Evolutionary conservation across 1,140 invertebrate genomes (phyloP), one percentile per base, ranked within the genome.

Genomic region (Drosophila bifasciata): DNA sequence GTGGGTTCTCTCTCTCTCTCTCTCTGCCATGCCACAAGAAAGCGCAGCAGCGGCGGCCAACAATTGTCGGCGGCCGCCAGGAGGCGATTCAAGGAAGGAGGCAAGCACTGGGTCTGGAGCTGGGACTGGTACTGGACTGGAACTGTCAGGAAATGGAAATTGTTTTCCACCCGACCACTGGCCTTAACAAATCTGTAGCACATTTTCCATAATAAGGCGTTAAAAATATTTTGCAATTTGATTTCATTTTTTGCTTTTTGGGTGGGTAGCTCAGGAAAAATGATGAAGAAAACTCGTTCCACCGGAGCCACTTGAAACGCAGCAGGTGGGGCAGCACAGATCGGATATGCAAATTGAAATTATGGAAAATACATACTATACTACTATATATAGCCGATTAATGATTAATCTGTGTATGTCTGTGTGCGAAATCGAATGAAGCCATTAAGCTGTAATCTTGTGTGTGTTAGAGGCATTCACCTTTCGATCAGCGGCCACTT

Each of bases 151-250:
- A 89, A 89, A 89, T 89, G 86, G 77, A 89, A 89, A 89, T 89
- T 76, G 77, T 86, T 85, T 81, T 79, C 81, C 70, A 5, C 61
- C 48, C 28, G 28, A 28, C 28, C 28, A 59, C 25, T 45, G 61
- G 58, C 62, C 56, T 9, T 67, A 76, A 58, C 79, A 81, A 83
- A 77, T 83, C 79, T 83, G 79, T 78, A 78, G 69, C 79, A 77
- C 79, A 83, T 85, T 85, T 85, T 77, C 71, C 60, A 81, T 85
- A 85, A 85, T 88, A 80, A 85, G 81, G 81, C 81, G 81, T 85
- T 86, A 86, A 79, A 76, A 81, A 77, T 85, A 88, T 78, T 86
- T 81, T 73, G 84, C 81, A 85, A 85, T 85, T 85, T 85, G 56
- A 85, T 85, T 86, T 81, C 74, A 80, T 59, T 45, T 45, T 50